phyloP scores from a whole-genome alignment of 2,113 vertebrate genomes.

The Tympanuchus pallidicinctus region DNA sequence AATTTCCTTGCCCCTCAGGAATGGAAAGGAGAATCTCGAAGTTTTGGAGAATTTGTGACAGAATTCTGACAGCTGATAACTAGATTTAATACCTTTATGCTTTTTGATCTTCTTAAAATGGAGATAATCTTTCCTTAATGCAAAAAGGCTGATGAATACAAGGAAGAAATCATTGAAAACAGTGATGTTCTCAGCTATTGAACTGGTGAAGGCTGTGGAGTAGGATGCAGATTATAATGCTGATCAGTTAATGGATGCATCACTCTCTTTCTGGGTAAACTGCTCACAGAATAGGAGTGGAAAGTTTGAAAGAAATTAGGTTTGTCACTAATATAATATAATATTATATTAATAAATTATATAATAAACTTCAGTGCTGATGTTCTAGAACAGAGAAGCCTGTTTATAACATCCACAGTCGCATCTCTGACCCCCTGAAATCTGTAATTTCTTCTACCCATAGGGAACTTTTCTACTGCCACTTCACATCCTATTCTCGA shows the following conservation, averaged over 20 bases:
- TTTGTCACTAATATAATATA: neutral
- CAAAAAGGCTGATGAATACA: neutral
- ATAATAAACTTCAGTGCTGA: neutral
- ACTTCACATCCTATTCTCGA: neutral
- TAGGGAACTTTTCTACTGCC: neutral
- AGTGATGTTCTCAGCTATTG: neutral
- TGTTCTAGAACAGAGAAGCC: neutral
- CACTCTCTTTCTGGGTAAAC: neutral
- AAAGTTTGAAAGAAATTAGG: neutral
- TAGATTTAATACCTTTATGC: neutral
- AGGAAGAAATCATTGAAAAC: neutral
- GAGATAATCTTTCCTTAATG: neutral
- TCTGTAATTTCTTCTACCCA: neutral
- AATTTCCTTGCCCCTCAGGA: neutral
- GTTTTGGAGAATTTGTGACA: neutral
- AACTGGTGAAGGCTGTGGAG: fast-evolving
- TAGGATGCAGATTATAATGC: neutral
- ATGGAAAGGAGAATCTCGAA: neutral
- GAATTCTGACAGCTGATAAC: neutral
- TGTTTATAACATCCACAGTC: neutral
- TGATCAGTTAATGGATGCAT: neutral
- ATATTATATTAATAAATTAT: no score
- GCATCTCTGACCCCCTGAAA: neutral
- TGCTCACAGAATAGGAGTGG: neutral
- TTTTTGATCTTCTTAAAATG: neutral